Evolutionary conservation across 1,140 invertebrate species (phyloP), one percentile per base, ranked within the genome.

Genomic region (Acromyrmex charruanus): DNA sequence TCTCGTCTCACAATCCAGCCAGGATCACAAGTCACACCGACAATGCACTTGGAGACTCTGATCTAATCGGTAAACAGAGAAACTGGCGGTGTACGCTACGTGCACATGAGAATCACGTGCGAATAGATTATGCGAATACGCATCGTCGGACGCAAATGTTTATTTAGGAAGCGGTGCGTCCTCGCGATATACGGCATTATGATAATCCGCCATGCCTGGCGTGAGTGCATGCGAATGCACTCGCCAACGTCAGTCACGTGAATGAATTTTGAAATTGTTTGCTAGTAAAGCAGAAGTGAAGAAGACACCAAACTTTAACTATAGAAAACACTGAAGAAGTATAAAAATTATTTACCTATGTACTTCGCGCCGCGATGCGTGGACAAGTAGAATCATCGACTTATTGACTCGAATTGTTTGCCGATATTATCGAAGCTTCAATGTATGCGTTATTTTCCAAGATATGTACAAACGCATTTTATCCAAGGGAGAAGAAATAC

Each of bases 121-220:
- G 86, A 88, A 90, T 86, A 86, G 86, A 90, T 90, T 90, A 90
- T 88, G 81, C 89, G 88, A 88, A 74, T 81, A 81, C 55, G 39
- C 39, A 55, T 65, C 66, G 68, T 25, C 71, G 79, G 69, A 72
- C 77, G 72, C 58, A 88, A 90, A 90, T 86, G 89, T 88, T 91
- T 91, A 90, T 90, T 91, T 91, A 88, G 81, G 81, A 90, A 79
- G 86, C 74, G 58, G 49, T 28, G 74, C 71, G 58, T 71, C 58
- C 39, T 51, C 61, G 75, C 81, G 82, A 90, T 87, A 77, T 80
- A 87, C 61, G 59, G 68, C 58, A 85, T 87, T 84, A 89, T 85
- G 86, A 90, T 90, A 89, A 90, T 89, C 85, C 66, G 68, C 69
- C 69, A 55, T 74, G 85, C 18, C 71, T 31, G 39, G 65, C 66